A percentile compares a stretch with the other conserved stretches of the same genome.
These are phyloP conservation scores for Phrynocephalus guinanensis DNA, from an alignment of 2,797 vertebrate genomes.

Conservation along the genomic window DNA sequence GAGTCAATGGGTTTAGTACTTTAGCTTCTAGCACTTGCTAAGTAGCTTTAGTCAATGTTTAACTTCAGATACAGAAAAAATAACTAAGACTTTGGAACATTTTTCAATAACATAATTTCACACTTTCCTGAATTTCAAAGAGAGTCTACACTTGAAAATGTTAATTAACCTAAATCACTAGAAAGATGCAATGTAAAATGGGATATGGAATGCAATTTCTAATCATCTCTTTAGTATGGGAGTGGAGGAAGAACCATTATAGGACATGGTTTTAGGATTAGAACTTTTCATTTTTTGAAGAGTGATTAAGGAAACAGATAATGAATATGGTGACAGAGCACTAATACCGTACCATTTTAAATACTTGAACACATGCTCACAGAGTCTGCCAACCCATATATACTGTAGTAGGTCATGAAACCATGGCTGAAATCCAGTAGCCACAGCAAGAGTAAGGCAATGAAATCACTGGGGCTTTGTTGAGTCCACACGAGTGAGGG, in stretches of 20 bases:
- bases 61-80: constrained; percentile 45
- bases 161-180: constrained; percentile 75
- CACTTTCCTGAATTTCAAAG: constrained; percentile 69
- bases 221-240: constrained; percentile 50
- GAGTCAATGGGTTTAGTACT: constrained; percentile 27
- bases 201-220: constrained; percentile 59
- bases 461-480: too few relatives aligned
- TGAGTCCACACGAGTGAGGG: too few relatives aligned
- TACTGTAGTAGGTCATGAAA: not conserved
- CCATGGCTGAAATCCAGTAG: too few relatives aligned
- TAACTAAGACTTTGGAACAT: constrained; percentile 55
- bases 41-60: constrained; percentile 61
- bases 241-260: constrained; percentile 54
- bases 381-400: not conserved
- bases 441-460: too few relatives aligned
- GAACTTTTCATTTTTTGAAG: constrained; percentile 43
- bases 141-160: constrained; percentile 67
- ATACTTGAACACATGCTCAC: not conserved
- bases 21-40: constrained; percentile 36
- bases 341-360: not conserved
- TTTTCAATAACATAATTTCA: constrained; percentile 75
- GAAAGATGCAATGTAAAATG: constrained; percentile 60
- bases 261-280: constrained; percentile 43
- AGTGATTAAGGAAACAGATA: constrained; percentile 20
- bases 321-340: constrained; percentile 14